Conservation (phyloP, 2,888 invertebrate species). For the Penaeus monodon region DNA sequence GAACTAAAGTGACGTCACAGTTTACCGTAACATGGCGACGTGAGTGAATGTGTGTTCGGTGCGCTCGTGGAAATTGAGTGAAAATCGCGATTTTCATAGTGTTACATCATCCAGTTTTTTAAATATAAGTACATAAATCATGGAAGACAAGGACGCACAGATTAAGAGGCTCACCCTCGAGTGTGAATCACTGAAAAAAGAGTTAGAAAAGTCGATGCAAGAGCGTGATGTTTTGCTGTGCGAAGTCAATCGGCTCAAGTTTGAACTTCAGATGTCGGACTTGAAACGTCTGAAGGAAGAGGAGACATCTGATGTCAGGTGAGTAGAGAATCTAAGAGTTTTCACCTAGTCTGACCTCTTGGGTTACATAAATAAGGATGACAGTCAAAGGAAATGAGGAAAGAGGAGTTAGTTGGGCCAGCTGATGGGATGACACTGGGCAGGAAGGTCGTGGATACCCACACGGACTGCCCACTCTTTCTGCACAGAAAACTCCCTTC, state of each 20-base stretch:
- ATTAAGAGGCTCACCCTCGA: constrained; percentile 50
- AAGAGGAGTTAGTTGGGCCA: constrained; percentile 24
- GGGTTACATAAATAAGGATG: not conserved
- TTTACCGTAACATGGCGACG: constrained; percentile 45
- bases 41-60: constrained; percentile 32
- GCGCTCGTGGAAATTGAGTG: constrained; percentile 39
- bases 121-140: constrained; percentile 9
- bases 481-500: no score
- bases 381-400: constrained; percentile 17
- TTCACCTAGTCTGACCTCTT: not conserved
- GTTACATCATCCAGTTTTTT: constrained; percentile 15
- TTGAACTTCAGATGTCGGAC: constrained; percentile 65
- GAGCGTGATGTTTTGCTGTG: constrained; percentile 64
- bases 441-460: no score
- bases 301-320: constrained; percentile 61
- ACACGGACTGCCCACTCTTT: no score
- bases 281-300: constrained; percentile 64
- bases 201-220: constrained; percentile 61
- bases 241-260: constrained; percentile 65
- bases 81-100: constrained; percentile 21
- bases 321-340: constrained; percentile 24
- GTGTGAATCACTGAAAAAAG: constrained; percentile 59
- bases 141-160: constrained; percentile 60
- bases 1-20: constrained; percentile 55
- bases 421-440: constrained; percentile 26